Conservation (phyloP, 2,797 vertebrate genomes). For the Epinephelus coioides region DNA sequence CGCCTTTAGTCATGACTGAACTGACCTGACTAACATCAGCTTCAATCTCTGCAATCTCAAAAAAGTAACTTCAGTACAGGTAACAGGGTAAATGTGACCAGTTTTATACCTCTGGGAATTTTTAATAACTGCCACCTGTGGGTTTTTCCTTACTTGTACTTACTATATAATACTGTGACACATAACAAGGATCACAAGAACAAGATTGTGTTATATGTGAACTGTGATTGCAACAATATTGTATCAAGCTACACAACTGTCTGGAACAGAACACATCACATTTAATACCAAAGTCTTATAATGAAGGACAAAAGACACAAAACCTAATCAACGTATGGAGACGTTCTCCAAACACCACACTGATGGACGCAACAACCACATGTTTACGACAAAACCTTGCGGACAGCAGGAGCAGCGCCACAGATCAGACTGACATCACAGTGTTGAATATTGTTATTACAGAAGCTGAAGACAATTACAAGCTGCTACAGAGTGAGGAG, state of each 20-base stretch:
- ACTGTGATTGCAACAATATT: background rate
- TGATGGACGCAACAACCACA: conserved; percentile 23
- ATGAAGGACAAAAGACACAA: background rate
- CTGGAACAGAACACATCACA: background rate
- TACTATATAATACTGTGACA: no score
- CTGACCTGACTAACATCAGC: no score
- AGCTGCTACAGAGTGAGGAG: conserved; percentile 40
- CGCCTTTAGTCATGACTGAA: no score
- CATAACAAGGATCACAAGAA: no score
- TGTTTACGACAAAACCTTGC: background rate
- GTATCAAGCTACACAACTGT: background rate
- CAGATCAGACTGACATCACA: conserved; percentile 10
- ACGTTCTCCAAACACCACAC: background rate
- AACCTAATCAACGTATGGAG: background rate
- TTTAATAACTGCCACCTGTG: no score
- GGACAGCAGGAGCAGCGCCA: conserved; percentile 1
- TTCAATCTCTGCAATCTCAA: no score
- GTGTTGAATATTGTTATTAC: conserved; percentile 40
- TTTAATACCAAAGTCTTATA: no score
- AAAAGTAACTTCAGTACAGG: no score
- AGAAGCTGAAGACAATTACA: conserved; percentile 37
- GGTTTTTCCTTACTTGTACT: no score
- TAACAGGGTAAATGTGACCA: no score
- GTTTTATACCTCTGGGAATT: no score
- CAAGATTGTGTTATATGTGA: no score